phyloP scores from a whole-genome alignment of 2,888 invertebrate genomes.

The Mythimna ferrago region DNA sequence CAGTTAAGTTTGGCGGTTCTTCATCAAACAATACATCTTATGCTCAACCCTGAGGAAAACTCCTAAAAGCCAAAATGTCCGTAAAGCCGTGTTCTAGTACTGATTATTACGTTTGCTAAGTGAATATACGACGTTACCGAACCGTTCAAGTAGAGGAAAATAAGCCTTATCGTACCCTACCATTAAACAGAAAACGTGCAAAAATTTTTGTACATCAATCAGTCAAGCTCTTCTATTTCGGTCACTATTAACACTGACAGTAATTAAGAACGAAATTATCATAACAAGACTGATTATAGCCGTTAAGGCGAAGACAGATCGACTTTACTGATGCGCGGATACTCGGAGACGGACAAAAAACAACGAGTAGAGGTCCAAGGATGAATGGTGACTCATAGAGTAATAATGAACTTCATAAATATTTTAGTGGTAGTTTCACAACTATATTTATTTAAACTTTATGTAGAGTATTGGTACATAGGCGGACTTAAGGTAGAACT shows the following conservation, averaged over 20 bases:
- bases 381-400: constrained; percentile 18
- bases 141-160: not conserved
- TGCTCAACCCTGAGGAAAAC: not conserved
- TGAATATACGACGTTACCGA: not conserved
- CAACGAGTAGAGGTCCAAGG: not conserved
- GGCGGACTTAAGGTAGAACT: no score
- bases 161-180: not conserved
- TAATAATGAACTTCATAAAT: not conserved
- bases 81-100: not conserved
- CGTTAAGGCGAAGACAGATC: constrained; percentile 39
- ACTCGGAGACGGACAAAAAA: constrained; percentile 4
- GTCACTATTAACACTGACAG: constrained; percentile 38
- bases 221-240: constrained; percentile 35
- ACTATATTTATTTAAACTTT: not conserved
- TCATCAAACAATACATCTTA: not conserved
- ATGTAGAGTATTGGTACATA: no score
- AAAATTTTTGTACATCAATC: constrained; percentile 32
- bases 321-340: not conserved
- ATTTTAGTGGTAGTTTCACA: not conserved
- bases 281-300: constrained; percentile 65
- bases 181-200: not conserved
- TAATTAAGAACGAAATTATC: constrained; percentile 74
- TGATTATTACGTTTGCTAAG: not conserved
- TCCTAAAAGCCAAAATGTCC: not conserved
- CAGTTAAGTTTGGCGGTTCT: no score